Evolutionary conservation across 1,140 invertebrate species (phyloP), one percentile per base, ranked within the genome.

Genomic region (Drosophila melanica): DNA sequence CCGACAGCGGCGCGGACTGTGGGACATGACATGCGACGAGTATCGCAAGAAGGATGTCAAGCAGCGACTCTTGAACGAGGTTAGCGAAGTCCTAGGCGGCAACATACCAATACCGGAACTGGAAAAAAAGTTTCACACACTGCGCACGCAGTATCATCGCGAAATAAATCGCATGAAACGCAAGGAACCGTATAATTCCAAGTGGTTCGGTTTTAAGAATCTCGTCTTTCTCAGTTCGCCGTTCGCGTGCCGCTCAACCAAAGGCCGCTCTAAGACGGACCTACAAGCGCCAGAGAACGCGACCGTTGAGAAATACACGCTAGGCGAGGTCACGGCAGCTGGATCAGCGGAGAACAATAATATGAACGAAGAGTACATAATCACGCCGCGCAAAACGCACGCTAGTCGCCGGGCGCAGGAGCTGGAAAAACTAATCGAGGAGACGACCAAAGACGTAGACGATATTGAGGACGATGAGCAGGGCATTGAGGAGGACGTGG

Each of bases 11-110:
- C 82, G 90, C 16, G 90, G 90, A 9, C 81, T 92, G 37, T 92
- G 90, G 90, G 90, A 92, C 69, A 92, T 92, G 90, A 92, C 90
- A 16, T 91, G 91, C 51, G 90, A 92, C 55, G 90, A 92, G 51
- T 92, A 92, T 75, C 77, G 90, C 42, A 92, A 92, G 54, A 92
- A 92, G 75, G 90, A 92, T 54, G 77, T 91, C 6, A 92, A 92
- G 51, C 89, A 91, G 51, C 76, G 79, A 20, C 76, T 92, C 8
- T 62, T 92, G 5, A 80, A 64, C 44, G 90, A 92, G 69, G 90
- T 92, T 8, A 73, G 85, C 4, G 73, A 73, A 5, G 81, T 74
- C 18, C 60, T 92, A 0, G 90, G 90, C 20, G 89, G 86, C 11
- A 81, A 81, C 53, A 90, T 92, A 60, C 79, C 90, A 7, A 77